A percentile compares a stretch with the other conserved stretches of the same genome.
Evolutionary conservation across 2,888 invertebrate genomes (phyloP).

Genomic region (Morinoia aosen): DNA sequence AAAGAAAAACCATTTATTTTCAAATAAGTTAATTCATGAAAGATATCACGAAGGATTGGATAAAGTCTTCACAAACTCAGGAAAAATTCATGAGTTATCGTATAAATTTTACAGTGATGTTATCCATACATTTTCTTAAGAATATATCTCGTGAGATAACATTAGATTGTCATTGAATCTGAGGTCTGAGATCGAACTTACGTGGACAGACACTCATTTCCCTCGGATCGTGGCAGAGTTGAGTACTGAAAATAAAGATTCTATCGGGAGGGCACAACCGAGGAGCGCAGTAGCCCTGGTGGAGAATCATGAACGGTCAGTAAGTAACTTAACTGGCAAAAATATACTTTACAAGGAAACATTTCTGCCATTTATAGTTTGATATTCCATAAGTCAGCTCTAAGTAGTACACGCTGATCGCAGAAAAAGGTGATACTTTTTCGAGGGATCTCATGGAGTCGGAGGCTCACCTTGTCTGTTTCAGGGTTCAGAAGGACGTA

Average conservation of each 20-base stretch:
- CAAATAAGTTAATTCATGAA: no score
- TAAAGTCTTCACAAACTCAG: background rate
- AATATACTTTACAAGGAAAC: background rate
- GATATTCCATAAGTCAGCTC: background rate
- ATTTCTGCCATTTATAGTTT: background rate
- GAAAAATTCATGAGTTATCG: background rate
- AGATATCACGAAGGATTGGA: background rate
- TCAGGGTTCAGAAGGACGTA: slow-evolving; percentile 59
- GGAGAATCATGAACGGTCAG: background rate
- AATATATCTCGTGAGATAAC: no score
- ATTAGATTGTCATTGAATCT: no score
- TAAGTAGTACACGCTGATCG: background rate
- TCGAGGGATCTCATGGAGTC: background rate
- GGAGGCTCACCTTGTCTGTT: slow-evolving; percentile 56
- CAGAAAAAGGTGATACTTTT: background rate
- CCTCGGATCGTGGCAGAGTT: slow-evolving; percentile 64
- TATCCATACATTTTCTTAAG: background rate
- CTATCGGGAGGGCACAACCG: slow-evolving; percentile 62
- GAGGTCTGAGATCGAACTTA: slow-evolving; percentile 36
- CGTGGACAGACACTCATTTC: slow-evolving; percentile 62
- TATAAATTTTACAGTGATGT: background rate
- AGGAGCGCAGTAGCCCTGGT: slow-evolving; percentile 64
- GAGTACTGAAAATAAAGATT: slow-evolving; percentile 64
- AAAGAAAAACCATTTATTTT: no score
- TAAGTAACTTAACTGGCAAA: background rate